These are phyloP conservation scores for Malacoctenus gilli DNA, from an alignment of 2,797 vertebrate genomes.

Conservation along the genomic window DNA sequence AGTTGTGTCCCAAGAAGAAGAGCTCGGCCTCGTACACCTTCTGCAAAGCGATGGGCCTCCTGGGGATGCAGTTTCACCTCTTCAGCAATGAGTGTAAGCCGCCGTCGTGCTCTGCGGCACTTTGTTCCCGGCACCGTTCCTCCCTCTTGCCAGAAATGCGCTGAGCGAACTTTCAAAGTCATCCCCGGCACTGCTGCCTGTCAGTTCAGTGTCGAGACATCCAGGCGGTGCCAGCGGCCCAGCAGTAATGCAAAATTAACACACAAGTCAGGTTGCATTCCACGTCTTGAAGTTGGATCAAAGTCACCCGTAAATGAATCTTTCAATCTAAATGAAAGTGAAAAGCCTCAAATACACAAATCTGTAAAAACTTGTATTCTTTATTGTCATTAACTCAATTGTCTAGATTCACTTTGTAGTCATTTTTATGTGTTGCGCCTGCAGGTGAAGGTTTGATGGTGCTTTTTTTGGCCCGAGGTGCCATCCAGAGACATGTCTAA, in stretches of 20 bases:
- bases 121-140: conserved; percentile 29
- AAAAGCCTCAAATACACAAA: not conserved
- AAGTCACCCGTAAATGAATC: not conserved
- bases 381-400: too few relatives aligned
- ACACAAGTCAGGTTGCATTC: conserved; percentile 4
- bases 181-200: conserved; percentile 23
- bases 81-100: conserved; percentile 98
- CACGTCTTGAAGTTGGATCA: too few relatives aligned
- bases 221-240: conserved; percentile 2
- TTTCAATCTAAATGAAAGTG: not conserved
- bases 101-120: conserved; percentile 26
- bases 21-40: conserved; percentile 95
- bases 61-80: conserved; percentile 98
- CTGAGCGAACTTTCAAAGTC: conserved; percentile 28
- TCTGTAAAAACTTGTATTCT: too few relatives aligned
- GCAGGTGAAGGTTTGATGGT: too few relatives aligned
- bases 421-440: not conserved
- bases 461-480: too few relatives aligned
- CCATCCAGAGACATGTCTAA: not conserved
- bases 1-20: conserved; percentile 98
- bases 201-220: conserved; percentile 27
- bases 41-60: conserved; percentile 94
- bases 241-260: conserved; percentile 15
- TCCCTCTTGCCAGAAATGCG: conserved; percentile 29
- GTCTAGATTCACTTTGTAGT: not conserved